These are phyloP conservation scores for Polylopha cassiicola DNA, from an alignment of 2,888 invertebrate species.

Conservation along the genomic window DNA sequence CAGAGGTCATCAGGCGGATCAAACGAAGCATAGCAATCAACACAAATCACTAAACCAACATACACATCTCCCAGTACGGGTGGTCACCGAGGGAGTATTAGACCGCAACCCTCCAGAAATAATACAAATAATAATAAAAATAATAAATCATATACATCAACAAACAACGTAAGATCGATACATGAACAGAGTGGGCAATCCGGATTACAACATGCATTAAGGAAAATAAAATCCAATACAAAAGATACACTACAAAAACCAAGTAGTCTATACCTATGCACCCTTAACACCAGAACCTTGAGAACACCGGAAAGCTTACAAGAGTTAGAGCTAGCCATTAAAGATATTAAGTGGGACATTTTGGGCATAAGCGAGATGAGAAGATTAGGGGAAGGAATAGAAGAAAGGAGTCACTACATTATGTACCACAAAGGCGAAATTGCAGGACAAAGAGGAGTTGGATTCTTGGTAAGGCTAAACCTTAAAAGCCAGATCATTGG, in stretches of 20 bases:
- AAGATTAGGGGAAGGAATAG: not conserved
- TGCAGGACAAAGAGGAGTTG: not conserved
- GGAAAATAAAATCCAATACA: not conserved
- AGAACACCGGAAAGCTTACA: constrained; percentile 9
- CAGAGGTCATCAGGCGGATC: not conserved
- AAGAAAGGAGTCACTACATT: not conserved
- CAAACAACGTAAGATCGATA: not conserved
- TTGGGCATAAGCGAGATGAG: not conserved
- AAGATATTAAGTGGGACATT: constrained; percentile 1
- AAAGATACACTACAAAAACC: not conserved
- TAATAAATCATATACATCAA: not conserved
- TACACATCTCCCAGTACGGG: constrained; percentile 7
- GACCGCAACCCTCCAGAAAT: constrained; percentile 4
- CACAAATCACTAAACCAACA: constrained; percentile 1
- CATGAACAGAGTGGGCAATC: not conserved
- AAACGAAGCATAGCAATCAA: not conserved
- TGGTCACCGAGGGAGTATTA: constrained; percentile 17
- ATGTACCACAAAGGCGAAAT: not conserved
- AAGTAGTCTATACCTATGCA: not conserved
- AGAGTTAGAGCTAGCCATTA: constrained; percentile 2
- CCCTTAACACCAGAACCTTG: constrained; percentile 10
- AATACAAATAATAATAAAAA: constrained; percentile 1
- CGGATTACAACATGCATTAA: not conserved
- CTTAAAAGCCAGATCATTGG: not conserved
- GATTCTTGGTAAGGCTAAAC: not conserved